Base-by-base conservation (phyloP, 2,888 invertebrate genomes). In the Phyto melanocephala region DNA sequence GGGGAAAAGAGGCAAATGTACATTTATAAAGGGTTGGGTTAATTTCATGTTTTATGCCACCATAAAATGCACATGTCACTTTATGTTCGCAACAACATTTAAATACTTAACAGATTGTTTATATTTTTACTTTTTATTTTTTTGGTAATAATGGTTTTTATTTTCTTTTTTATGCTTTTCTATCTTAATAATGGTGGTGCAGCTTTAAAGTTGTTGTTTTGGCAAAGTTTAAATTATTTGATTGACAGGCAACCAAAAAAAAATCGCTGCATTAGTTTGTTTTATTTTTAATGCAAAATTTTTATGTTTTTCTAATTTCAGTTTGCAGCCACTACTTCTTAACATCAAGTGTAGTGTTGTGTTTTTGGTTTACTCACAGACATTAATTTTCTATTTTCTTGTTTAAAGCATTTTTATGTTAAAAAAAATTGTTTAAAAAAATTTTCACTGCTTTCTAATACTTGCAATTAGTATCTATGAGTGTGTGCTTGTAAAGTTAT, bases 21-120 rank as follows among this genome's bases (percentile, higher is more conserved):
- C 10, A 42, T 24, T 62, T 72, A 20, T 20, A 37, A 56, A 33
- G 20, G 40, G 40, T 56, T 17, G 13, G 22, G 37, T 22, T 40
- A 40, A 70, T 17, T 58, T 47, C 50, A 75, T 77, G 74, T 68
- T 78, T 65, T 74, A 62, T 60, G 81, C 82, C 87, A 87, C 89
- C 88, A 89, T 89, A 88, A 89, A 89, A 89, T 89, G 89, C 89
- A 89, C 86, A 89, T 89, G 89, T 89, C 89, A 89, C 86, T 86
- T 87, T 87, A 87, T 89, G 89, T 89, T 88, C 89, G 86, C 87
- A 87, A 88, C 87, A 89, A 89, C 88, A 89, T 89, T 89, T 89
- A 87, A 88, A 87, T 71, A 86, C 86, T 87, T 86, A 54, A 58
- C 67, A 74, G 56, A 85, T 87, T 70, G 65, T 77, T 76, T 71